Conservation (phyloP, 1,140 invertebrate genomes). For the Anastatus disparis region DNA sequence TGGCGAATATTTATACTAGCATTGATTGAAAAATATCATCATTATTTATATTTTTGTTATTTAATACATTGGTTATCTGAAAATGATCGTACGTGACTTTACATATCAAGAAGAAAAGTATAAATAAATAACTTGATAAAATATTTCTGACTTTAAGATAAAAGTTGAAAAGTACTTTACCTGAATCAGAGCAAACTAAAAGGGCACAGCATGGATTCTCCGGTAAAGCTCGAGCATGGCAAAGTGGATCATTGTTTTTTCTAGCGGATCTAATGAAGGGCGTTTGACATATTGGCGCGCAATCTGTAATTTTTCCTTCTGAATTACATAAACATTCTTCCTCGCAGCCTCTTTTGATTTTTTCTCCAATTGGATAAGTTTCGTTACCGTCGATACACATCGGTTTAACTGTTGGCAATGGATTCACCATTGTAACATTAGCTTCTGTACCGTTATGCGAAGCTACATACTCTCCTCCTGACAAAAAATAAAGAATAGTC, state of each 20-base stretch:
- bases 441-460: slow-evolving; percentile 49
- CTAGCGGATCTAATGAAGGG: slow-evolving; percentile 73
- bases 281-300: slow-evolving; percentile 73
- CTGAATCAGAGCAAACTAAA: slow-evolving; percentile 72
- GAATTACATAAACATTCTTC: slow-evolving; percentile 75
- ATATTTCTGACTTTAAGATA: too few species aligned
- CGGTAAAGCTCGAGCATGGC: slow-evolving; percentile 73
- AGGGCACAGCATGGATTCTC: slow-evolving; percentile 83
- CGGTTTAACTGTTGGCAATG: slow-evolving; percentile 39
- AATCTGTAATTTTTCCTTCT: slow-evolving; percentile 71
- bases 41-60: too few species aligned
- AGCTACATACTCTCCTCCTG: slow-evolving; percentile 58
- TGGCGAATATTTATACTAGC: too few species aligned
- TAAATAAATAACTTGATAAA: too few species aligned
- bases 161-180: too few species aligned
- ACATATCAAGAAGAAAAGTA: too few species aligned
- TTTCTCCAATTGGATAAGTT: slow-evolving; percentile 77
- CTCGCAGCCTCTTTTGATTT: slow-evolving; percentile 75
- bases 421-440: slow-evolving; percentile 39
- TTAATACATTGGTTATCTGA: too few species aligned
- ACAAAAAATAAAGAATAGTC: too few species aligned
- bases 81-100: too few species aligned
- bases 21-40: too few species aligned
- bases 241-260: slow-evolving; percentile 75
- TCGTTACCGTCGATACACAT: slow-evolving; percentile 79